These are phyloP conservation scores for Sarotherodon lohbergeri DNA, from an alignment of 2,113 vertebrate genomes.

Conservation along the genomic window DNA sequence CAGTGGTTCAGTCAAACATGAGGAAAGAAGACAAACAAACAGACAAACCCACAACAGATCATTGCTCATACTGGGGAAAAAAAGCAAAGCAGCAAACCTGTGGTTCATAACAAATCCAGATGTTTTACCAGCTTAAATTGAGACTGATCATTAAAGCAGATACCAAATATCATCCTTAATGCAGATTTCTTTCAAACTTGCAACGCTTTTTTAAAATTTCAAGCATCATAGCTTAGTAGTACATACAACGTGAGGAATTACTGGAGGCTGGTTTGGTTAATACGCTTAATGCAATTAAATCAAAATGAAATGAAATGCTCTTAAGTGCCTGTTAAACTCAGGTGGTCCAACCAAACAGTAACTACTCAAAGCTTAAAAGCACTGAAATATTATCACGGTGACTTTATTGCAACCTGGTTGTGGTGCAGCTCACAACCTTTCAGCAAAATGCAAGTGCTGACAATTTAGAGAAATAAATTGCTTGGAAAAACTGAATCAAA, in stretches of 20 bases:
- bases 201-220: background rate
- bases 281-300: background rate
- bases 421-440: background rate
- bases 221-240: background rate
- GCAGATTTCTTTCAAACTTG: background rate
- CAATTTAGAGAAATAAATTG: background rate
- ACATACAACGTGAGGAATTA: background rate
- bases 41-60: background rate
- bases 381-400: background rate
- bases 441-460: background rate
- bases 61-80: background rate
- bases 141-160: background rate
- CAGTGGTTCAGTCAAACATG: background rate
- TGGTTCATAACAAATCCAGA: background rate
- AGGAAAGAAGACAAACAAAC: background rate
- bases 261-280: background rate
- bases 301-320: background rate
- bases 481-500: background rate
- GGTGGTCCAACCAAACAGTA: background rate
- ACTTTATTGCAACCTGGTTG: background rate
- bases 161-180: background rate
- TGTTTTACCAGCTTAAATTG: background rate
- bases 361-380: background rate
- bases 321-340: background rate
- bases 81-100: background rate